phyloP scores from a whole-genome alignment of 2,797 vertebrate genomes.

The Malurus leucopterus region DNA sequence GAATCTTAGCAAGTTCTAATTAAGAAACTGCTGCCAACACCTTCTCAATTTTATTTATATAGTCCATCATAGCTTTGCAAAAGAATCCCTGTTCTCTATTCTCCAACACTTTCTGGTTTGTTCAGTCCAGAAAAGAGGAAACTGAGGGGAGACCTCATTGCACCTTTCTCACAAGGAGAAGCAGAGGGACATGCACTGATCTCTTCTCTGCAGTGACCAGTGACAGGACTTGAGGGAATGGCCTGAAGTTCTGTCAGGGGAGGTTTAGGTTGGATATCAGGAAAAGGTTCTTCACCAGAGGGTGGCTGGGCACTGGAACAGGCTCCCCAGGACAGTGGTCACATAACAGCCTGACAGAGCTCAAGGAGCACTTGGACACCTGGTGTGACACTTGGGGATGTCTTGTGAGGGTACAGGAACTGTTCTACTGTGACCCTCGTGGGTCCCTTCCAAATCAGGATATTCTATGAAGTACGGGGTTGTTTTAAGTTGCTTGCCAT shows the following conservation, averaged over 20 bases:
- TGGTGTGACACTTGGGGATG: not conserved
- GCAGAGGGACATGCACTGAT: not conserved
- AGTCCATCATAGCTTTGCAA: not conserved
- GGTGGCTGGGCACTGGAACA: fast-evolving
- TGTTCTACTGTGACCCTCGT: not conserved
- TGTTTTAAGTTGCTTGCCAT: not conserved
- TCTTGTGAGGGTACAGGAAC: not conserved
- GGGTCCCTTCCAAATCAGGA: not conserved
- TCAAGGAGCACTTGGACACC: not conserved
- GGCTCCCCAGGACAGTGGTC: not conserved
- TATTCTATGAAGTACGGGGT: not conserved
- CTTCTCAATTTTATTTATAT: constrained; percentile 16
- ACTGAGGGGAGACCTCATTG: not conserved
- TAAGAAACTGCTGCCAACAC: constrained; percentile 6
- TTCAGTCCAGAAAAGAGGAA: not conserved
- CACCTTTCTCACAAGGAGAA: not conserved
- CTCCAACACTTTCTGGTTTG: not conserved
- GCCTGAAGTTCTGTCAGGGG: not conserved
- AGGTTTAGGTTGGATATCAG: not conserved
- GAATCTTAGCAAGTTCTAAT: not conserved
- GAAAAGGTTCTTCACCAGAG: not conserved
- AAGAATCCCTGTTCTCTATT: not conserved
- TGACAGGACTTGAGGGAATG: fast-evolving
- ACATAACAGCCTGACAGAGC: not conserved
- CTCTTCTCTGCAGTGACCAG: not conserved